Conservation (phyloP, 2,888 invertebrate genomes). For the Auanema sp. region DNA sequence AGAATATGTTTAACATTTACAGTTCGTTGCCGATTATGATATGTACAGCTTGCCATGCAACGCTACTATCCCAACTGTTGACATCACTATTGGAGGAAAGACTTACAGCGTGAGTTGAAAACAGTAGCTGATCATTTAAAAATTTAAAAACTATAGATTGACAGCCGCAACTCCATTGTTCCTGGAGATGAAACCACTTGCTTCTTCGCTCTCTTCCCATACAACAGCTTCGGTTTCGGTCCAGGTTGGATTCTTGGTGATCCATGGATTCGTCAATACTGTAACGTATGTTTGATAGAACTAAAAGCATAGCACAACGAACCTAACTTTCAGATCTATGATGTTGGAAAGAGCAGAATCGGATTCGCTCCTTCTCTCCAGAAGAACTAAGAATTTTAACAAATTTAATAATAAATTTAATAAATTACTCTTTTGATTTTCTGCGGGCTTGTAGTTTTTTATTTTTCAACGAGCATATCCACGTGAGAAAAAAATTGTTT, state of each 20-base stretch:
- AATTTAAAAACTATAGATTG: slow-evolving; percentile 9
- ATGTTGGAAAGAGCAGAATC: slow-evolving; percentile 40
- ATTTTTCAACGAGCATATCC: too few species aligned
- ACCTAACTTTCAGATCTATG: slow-evolving; percentile 36
- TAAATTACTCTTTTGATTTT: background rate
- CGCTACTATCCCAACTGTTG: slow-evolving; percentile 32
- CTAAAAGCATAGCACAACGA: background rate
- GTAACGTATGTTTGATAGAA: slow-evolving; percentile 28
- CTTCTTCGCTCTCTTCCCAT: slow-evolving; percentile 42
- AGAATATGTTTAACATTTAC: slow-evolving; percentile 1
- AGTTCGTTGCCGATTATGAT: slow-evolving; percentile 34
- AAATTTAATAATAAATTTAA: slow-evolving; percentile 1
- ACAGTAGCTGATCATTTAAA: too few species aligned
- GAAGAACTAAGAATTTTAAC: slow-evolving; percentile 18
- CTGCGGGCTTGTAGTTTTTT: too few species aligned
- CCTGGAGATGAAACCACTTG: slow-evolving; percentile 37
- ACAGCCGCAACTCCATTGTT: slow-evolving; percentile 17
- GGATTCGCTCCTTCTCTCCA: slow-evolving; percentile 46
- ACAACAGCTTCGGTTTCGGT: slow-evolving; percentile 41
- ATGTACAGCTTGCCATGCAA: slow-evolving; percentile 37
- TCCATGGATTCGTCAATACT: slow-evolving; percentile 47
- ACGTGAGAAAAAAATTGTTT: too few species aligned
- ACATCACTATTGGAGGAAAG: slow-evolving; percentile 42
- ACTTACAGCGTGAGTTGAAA: slow-evolving; percentile 20
- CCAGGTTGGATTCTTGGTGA: slow-evolving; percentile 45